These are phyloP conservation scores for Philhelius pedissequus DNA, from an alignment of 2,888 invertebrate genomes.

Conservation along the genomic window DNA sequence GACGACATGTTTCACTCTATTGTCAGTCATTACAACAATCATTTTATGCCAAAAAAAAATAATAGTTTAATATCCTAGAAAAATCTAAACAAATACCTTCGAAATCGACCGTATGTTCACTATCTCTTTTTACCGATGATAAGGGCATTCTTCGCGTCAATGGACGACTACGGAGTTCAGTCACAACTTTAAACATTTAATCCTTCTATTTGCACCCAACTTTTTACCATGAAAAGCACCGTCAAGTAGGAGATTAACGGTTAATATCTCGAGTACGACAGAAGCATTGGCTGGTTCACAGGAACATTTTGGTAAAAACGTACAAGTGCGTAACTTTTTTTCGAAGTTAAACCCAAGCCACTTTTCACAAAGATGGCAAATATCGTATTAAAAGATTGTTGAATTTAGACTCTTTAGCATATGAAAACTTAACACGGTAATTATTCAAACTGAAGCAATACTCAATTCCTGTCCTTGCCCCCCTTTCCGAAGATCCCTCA, in stretches of 20 bases:
- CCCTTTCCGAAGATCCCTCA: too few relatives aligned
- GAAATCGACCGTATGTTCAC: not conserved
- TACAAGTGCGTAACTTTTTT: not conserved
- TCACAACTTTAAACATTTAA: not conserved
- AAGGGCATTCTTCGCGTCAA: not conserved
- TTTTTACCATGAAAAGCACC: not conserved
- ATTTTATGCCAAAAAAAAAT: not conserved
- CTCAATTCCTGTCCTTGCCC: too few relatives aligned
- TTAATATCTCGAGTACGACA: constrained; percentile 1
- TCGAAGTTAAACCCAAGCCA: not conserved
- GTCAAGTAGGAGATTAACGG: not conserved
- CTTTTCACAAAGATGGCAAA: not conserved
- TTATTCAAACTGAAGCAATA: not conserved
- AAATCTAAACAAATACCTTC: not conserved
- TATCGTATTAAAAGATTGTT: not conserved
- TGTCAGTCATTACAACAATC: not conserved
- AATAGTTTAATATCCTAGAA: not conserved
- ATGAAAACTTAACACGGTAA: not conserved
- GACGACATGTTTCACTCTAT: not conserved
- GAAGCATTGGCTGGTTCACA: not conserved
- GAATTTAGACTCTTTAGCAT: too few relatives aligned
- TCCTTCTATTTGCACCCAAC: not conserved
- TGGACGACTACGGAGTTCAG: not conserved
- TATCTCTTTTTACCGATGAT: not conserved
- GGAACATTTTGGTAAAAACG: not conserved